phyloP scores from a whole-genome alignment of 1,140 invertebrate species.

The Lepidurus arcticus region DNA sequence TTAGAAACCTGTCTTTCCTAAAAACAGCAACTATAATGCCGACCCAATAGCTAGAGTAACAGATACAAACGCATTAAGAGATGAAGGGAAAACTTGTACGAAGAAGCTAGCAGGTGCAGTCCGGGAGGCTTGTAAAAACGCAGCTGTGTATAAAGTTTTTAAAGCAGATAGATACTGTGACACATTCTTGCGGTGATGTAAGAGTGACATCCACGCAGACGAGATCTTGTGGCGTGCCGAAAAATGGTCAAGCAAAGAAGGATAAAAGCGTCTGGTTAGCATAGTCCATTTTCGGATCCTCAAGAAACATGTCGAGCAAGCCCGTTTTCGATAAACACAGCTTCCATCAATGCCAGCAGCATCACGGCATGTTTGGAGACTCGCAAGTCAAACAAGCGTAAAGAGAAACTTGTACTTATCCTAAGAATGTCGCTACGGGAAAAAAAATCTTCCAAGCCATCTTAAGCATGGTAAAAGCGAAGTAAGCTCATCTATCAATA shows the following conservation, averaged over 20 bases:
- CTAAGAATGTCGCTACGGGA: neutral
- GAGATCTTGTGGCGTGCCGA: neutral
- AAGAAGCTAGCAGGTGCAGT: slow-evolving; percentile 3
- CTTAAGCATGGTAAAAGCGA: neutral
- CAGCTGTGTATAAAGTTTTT: neutral
- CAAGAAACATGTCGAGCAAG: slow-evolving; percentile 16
- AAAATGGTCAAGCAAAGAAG: neutral
- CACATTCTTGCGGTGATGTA: slow-evolving; percentile 14
- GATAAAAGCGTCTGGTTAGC: slow-evolving; percentile 6
- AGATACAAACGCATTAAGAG: neutral
- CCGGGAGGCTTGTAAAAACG: neutral
- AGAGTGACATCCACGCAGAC: neutral
- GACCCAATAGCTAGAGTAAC: no score
- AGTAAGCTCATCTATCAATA: neutral
- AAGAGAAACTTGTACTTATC: slow-evolving; percentile 7
- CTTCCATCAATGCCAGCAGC: slow-evolving; percentile 7
- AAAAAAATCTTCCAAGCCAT: neutral
- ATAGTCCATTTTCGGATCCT: slow-evolving; percentile 17
- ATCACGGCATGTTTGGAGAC: neutral
- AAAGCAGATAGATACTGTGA: neutral
- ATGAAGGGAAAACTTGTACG: neutral
- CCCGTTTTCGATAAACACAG: slow-evolving; percentile 15
- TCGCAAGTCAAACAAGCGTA: slow-evolving; percentile 6
- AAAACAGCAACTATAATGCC: neutral
- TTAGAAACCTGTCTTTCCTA: neutral